Percentiles rank a stretch among this genome's conserved stretches.
phyloP scores from a whole-genome alignment of 2,113 vertebrate species.

The Cynoglossus semilaevis region DNA sequence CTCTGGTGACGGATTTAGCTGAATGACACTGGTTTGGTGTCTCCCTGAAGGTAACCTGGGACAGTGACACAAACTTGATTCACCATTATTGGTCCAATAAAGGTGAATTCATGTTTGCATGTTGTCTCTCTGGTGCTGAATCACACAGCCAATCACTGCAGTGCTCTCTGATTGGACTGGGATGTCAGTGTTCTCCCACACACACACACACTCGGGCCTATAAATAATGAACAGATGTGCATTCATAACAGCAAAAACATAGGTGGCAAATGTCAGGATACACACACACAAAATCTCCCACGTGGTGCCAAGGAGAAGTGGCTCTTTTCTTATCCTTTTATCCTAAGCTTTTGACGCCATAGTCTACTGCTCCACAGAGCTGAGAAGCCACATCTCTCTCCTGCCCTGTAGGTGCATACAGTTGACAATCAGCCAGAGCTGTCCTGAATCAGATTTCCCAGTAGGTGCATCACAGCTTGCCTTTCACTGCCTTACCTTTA shows the following conservation, averaged over 20 bases:
- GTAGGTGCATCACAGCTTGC: constrained; percentile 45
- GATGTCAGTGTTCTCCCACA: constrained; percentile 30
- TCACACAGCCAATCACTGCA: constrained; percentile 55
- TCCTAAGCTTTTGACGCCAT: constrained; percentile 1
- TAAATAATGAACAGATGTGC: constrained; percentile 63
- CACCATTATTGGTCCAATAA: constrained; percentile 6
- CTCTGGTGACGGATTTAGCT: not conserved
- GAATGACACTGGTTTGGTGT: not conserved
- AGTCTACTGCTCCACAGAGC: constrained; percentile 8
- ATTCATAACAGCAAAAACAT: constrained; percentile 42
- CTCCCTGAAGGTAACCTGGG: not conserved
- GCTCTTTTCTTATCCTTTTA: constrained; percentile 26
- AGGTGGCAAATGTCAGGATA: constrained; percentile 19
- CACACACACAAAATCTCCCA: constrained; percentile 21
- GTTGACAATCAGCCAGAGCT: constrained; percentile 39
- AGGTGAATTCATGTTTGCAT: constrained; percentile 46
- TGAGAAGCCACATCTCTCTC: constrained; percentile 2
- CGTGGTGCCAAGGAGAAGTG: constrained; percentile 4
- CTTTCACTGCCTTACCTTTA: constrained; percentile 60
- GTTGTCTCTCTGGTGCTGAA: constrained; percentile 55
- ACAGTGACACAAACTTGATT: not conserved
- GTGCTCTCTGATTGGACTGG: constrained; percentile 36
- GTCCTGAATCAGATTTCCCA: constrained; percentile 62
- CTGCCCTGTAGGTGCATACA: not conserved
- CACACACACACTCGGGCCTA: constrained; percentile 8